phyloP scores from a whole-genome alignment of 2,888 invertebrate species.

The Icerya purchasi region DNA sequence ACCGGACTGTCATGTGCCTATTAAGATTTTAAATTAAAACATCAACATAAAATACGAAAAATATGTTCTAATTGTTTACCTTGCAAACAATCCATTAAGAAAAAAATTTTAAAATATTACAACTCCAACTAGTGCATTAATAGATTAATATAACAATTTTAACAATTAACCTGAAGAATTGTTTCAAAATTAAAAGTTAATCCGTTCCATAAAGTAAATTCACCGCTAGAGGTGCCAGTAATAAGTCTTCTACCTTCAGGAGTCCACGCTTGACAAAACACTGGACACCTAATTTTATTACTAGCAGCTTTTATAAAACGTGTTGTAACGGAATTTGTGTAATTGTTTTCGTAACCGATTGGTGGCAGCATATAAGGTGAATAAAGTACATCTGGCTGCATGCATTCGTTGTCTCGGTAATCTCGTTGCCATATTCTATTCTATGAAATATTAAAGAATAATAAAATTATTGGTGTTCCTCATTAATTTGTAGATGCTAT shows the following conservation, averaged over 20 bases:
- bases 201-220: conserved; percentile 99
- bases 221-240: conserved; percentile 96
- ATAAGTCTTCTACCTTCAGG: conserved; percentile 93
- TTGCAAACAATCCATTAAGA: too few relatives aligned
- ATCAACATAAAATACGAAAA: too few relatives aligned
- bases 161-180: conserved; percentile 95
- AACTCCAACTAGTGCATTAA: too few relatives aligned
- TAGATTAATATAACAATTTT: too few relatives aligned
- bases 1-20: conserved; percentile 98
- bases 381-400: conserved; percentile 91
- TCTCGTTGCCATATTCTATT: conserved; percentile 90
- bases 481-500: too few relatives aligned
- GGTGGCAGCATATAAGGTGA: conserved; percentile 85
- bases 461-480: too few relatives aligned
- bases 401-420: conserved; percentile 60
- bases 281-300: conserved; percentile 98
- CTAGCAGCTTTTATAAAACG: conserved; percentile 97
- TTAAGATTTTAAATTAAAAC: too few relatives aligned
- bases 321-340: conserved; percentile 86
- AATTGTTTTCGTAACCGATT: conserved; percentile 78
- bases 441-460: conserved; percentile 29
- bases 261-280: conserved; percentile 98
- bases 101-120: too few relatives aligned
- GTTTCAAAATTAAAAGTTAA: conserved; percentile 99
- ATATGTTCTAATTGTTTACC: too few relatives aligned